These are phyloP conservation scores for Drosophila burlai DNA, from an alignment of 1,140 invertebrate genomes.

Conservation along the genomic window DNA sequence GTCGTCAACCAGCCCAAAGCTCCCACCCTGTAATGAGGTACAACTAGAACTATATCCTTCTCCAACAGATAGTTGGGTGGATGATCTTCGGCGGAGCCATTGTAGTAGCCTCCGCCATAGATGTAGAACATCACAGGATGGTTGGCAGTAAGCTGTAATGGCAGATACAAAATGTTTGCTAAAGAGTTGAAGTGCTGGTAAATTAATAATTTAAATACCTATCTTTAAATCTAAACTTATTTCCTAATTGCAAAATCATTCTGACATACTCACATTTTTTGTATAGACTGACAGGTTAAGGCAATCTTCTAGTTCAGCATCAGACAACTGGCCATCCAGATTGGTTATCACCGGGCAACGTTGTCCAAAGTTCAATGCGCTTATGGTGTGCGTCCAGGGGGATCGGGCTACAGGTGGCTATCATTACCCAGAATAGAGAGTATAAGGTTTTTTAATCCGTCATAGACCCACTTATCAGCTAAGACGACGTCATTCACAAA, in stretches of 20 bases:
- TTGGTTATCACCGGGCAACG: slow-evolving; percentile 81
- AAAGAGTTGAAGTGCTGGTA: neutral
- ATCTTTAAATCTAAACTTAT: neutral
- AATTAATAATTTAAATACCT: neutral
- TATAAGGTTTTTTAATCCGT: slow-evolving; percentile 2
- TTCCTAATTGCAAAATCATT: neutral
- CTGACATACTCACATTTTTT: slow-evolving; percentile 71
- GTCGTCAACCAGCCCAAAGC: slow-evolving; percentile 87
- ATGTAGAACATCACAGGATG: slow-evolving; percentile 83
- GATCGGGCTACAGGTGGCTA: slow-evolving; percentile 66
- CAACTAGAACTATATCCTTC: slow-evolving; percentile 91
- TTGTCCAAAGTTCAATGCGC: slow-evolving; percentile 69
- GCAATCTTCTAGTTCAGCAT: slow-evolving; percentile 77
- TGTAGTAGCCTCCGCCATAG: slow-evolving; percentile 82
- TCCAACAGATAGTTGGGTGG: slow-evolving; percentile 91
- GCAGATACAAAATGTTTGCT: neutral
- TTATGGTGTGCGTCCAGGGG: slow-evolving; percentile 60
- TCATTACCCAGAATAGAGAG: slow-evolving; percentile 7
- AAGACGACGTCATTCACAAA: slow-evolving; percentile 5
- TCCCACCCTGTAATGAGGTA: slow-evolving; percentile 91
- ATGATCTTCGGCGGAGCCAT: slow-evolving; percentile 87
- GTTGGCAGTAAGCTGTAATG: slow-evolving; percentile 51
- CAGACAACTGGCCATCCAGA: slow-evolving; percentile 44
- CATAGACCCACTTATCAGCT: slow-evolving; percentile 48
- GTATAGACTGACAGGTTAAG: slow-evolving; percentile 79